phyloP scores from a whole-genome alignment of 2,113 vertebrate species.

The Lasiurus borealis region DNA sequence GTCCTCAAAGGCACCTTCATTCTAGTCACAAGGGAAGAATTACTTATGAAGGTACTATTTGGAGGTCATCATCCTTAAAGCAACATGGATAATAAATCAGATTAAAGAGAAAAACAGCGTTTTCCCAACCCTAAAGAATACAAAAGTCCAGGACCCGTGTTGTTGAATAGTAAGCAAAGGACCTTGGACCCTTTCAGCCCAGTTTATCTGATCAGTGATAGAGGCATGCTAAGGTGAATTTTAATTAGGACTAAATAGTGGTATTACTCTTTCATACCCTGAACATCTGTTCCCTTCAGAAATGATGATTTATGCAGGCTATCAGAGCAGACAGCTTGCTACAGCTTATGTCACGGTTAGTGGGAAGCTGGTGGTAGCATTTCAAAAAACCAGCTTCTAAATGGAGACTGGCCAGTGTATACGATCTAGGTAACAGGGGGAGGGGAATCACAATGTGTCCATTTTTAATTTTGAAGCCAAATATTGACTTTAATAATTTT shows the following conservation, averaged over 20 bases:
- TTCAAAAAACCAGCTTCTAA: constrained; percentile 87
- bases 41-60: constrained; percentile 51
- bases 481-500: constrained; percentile 77
- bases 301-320: constrained; percentile 95
- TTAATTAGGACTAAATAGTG: constrained; percentile 97
- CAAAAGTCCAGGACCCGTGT: constrained; percentile 67
- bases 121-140: constrained; percentile 50
- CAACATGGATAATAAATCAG: constrained; percentile 66
- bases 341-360: constrained; percentile 92
- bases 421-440: constrained; percentile 78
- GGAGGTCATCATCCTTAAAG: constrained; percentile 73
- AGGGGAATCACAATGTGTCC: constrained; percentile 71
- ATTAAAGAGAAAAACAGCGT: constrained; percentile 60
- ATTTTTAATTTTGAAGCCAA: constrained; percentile 86
- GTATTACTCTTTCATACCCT: constrained; percentile 94
- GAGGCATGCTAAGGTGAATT: constrained; percentile 93
- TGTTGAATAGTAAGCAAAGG: constrained; percentile 81
- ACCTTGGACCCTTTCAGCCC: constrained; percentile 78
- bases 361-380: constrained; percentile 87
- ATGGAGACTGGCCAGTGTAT: constrained; percentile 84
- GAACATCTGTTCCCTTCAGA: constrained; percentile 96
- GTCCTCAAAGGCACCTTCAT: constrained; percentile 62
- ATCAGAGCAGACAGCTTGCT: constrained; percentile 94
- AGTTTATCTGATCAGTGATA: constrained; percentile 88
- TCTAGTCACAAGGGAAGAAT: background rate